These are phyloP conservation scores for Oryctes rhinoceros DNA, from an alignment of 1,140 invertebrate species.

Conservation along the genomic window DNA sequence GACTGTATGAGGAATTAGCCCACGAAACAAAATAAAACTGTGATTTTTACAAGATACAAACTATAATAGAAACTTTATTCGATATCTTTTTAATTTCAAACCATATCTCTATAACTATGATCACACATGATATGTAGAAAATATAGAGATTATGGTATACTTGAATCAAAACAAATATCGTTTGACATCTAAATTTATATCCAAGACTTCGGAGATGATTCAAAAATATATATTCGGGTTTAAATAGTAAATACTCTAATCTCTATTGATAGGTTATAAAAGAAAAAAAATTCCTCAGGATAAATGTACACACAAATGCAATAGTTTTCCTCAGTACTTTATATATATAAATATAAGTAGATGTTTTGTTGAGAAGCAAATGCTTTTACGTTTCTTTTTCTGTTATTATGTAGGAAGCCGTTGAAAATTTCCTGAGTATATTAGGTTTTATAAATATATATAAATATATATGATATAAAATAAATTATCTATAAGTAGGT, in stretches of 20 bases:
- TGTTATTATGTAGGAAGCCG: conserved; percentile 43
- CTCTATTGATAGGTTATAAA: conserved; percentile 54
- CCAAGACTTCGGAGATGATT: conserved; percentile 16
- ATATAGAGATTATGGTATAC: conserved; percentile 55
- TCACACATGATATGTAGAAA: conserved; percentile 45
- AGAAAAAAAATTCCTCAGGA: conserved; percentile 56
- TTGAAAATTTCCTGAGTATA: conserved; percentile 40
- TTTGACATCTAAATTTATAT: conserved; percentile 37
- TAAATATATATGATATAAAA: conserved; percentile 27
- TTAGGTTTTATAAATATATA: conserved; percentile 37
- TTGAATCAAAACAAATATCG: conserved; percentile 42
- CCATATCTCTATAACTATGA: conserved; percentile 28
- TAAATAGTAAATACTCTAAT: conserved; percentile 51
- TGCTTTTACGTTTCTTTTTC: conserved; percentile 48
- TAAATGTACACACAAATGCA: conserved; percentile 60
- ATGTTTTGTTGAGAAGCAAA: conserved; percentile 50
- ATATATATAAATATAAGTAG: conserved; percentile 51
- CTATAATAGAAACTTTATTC: conserved; percentile 3
- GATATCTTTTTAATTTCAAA: conserved; percentile 9
- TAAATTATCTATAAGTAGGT: conserved; percentile 34
- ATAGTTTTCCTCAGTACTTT: conserved; percentile 56
- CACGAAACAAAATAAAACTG: conserved; percentile 32
- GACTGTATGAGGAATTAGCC: background rate
- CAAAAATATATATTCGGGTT: conserved; percentile 31
- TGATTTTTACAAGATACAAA: conserved; percentile 30